A percentile compares a stretch with the other conserved stretches of the same genome.
These are phyloP conservation scores for Calephelis perditalis DNA, from an alignment of 2,888 invertebrate genomes.

Conservation along the genomic window DNA sequence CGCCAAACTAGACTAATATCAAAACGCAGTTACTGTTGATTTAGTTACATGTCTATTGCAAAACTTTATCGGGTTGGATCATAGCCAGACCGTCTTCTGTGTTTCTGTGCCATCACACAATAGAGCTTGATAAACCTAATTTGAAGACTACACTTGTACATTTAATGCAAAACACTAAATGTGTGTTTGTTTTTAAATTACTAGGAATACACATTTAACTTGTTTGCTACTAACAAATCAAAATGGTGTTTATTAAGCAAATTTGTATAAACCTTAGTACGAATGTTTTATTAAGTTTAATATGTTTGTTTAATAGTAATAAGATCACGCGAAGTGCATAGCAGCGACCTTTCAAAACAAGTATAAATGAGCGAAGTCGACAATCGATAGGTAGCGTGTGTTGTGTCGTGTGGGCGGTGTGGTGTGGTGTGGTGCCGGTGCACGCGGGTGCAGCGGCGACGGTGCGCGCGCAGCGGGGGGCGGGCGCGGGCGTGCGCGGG, in stretches of 20 bases:
- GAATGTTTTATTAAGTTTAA: neutral
- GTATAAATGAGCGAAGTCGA: conserved; percentile 39
- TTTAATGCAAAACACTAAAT: conserved; percentile 7
- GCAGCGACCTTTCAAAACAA: conserved; percentile 37
- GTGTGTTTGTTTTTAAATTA: neutral
- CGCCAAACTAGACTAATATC: neutral
- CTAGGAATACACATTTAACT: neutral
- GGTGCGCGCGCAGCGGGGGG: conserved; percentile 53
- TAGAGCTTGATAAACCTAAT: conserved; percentile 3
- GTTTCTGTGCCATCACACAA: conserved; percentile 6
- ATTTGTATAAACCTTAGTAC: conserved; percentile 4
- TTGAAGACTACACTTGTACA: neutral
- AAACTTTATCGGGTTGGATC: conserved; percentile 12
- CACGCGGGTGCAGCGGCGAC: conserved; percentile 51
- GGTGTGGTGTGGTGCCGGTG: conserved; percentile 43
- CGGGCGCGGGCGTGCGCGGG: conserved; percentile 60
- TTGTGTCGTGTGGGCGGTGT: conserved; percentile 46
- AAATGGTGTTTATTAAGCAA: neutral
- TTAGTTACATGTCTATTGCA: conserved; percentile 12
- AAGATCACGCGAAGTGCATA: conserved; percentile 23
- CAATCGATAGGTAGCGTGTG: conserved; percentile 47
- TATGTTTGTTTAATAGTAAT: conserved; percentile 1
- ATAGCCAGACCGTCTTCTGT: conserved; percentile 7
- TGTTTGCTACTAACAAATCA: neutral
- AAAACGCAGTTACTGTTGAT: conserved; percentile 3